Conservation (phyloP, 2,888 invertebrate genomes). For the Himalopsyche kuldschensis region DNA sequence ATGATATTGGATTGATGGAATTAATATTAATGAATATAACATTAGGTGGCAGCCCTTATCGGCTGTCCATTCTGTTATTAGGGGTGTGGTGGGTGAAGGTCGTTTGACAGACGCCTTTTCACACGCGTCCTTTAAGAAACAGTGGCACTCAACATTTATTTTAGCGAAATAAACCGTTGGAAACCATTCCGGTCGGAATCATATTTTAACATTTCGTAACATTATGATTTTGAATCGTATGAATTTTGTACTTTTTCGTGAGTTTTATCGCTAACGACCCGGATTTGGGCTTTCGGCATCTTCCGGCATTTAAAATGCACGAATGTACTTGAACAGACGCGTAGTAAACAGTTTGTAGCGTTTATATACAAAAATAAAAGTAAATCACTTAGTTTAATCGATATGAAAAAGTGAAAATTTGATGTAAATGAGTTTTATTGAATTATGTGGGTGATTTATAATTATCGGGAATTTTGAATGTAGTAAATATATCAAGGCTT, state of each 20-base stretch:
- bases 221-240: not conserved
- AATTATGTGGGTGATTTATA: too few relatives aligned
- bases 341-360: too few relatives aligned
- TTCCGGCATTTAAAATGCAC: too few relatives aligned
- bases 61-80: not conserved
- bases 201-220: not conserved
- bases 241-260: too few relatives aligned
- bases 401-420: too few relatives aligned
- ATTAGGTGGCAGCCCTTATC: not conserved
- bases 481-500: not conserved
- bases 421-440: too few relatives aligned
- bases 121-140: not conserved
- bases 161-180: not conserved
- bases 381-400: too few relatives aligned
- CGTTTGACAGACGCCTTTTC: conserved; percentile 26
- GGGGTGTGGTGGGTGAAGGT: conserved; percentile 25
- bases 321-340: too few relatives aligned
- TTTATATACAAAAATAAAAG: too few relatives aligned
- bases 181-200: not conserved
- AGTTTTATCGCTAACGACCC: too few relatives aligned
- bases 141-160: not conserved
- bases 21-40: not conserved
- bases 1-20: not conserved
- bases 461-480: too few relatives aligned
- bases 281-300: too few relatives aligned